phyloP scores from a whole-genome alignment of 2,888 invertebrate species.

The Arctia plantaginis region DNA sequence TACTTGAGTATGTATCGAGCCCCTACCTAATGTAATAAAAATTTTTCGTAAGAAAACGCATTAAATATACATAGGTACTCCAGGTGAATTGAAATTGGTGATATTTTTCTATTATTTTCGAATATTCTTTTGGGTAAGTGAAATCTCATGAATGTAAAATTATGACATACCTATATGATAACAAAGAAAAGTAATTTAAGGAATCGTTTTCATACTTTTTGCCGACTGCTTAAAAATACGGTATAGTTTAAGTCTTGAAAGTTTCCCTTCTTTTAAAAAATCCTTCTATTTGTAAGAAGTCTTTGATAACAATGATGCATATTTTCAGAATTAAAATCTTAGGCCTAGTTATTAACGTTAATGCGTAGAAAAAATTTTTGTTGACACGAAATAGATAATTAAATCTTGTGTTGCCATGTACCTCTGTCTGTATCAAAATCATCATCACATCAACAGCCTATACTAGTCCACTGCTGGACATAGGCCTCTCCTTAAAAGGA shows the following conservation, averaged over 20 bases:
- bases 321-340: background rate
- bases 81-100: background rate
- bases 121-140: background rate
- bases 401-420: no score
- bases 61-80: background rate
- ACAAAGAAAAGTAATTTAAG: background rate
- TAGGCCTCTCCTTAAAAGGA: no score
- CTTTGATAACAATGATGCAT: background rate
- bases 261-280: background rate
- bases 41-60: background rate
- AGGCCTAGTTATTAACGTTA: background rate
- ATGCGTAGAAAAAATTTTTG: no score
- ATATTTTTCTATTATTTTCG: background rate
- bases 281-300: background rate
- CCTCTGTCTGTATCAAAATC: no score
- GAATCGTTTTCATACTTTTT: background rate
- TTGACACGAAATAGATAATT: no score
- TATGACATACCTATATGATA: background rate
- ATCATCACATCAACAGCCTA: no score
- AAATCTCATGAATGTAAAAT: constrained; percentile 1
- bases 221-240: background rate
- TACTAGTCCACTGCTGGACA: no score
- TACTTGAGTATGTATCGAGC: constrained; percentile 9
- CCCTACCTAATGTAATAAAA: constrained; percentile 22
- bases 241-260: background rate